phyloP scores from a whole-genome alignment of 2,888 invertebrate species.

The Punctoribates punctum region DNA sequence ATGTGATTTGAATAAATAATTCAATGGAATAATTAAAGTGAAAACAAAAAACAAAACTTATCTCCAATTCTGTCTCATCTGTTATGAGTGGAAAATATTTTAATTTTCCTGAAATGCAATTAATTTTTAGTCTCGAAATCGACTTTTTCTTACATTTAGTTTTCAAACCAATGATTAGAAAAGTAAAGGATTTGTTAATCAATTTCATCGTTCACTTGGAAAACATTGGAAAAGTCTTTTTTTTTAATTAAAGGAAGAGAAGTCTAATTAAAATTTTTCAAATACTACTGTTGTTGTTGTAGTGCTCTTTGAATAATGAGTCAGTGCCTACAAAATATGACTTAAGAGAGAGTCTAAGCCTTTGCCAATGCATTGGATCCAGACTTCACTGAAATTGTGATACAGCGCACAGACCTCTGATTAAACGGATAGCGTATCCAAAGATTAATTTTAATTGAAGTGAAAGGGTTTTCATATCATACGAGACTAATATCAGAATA shows the following conservation, averaged over 20 bases:
- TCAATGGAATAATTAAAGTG: neutral
- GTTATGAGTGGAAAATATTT: no score
- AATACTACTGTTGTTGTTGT: neutral
- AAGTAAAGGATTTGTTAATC: neutral
- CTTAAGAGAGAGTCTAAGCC: neutral
- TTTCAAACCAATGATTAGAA: no score
- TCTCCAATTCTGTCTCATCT: no score
- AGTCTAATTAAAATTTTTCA: constrained; percentile 17
- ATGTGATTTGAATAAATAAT: constrained; percentile 9
- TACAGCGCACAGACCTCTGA: neutral
- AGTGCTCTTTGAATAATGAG: constrained; percentile 8
- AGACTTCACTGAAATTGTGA: no score
- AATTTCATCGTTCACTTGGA: neutral
- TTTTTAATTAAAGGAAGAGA: neutral
- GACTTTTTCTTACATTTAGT: no score
- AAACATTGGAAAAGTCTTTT: no score
- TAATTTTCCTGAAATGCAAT: no score
- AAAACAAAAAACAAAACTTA: neutral
- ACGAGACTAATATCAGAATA: neutral
- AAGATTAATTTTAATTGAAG: neutral
- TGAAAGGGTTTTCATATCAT: neutral
- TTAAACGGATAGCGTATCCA: neutral
- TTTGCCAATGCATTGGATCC: no score
- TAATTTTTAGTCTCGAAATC: no score
- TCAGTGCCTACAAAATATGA: neutral